Evolutionary conservation across 1,140 invertebrate genomes (phyloP), one percentile per base, ranked within the genome.

Genomic region (Pseudomyrmex sp.): DNA sequence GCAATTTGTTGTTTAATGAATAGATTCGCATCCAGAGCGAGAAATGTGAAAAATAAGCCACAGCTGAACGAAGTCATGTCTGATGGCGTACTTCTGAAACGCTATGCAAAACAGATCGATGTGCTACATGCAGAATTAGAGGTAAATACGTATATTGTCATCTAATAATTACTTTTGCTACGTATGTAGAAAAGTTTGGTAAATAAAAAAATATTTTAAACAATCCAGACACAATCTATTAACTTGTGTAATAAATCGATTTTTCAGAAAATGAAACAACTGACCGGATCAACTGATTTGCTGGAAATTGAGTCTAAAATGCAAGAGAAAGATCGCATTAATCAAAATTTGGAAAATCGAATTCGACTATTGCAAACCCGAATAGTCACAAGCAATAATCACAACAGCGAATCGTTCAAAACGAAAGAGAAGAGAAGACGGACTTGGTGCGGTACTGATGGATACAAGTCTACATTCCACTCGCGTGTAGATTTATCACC

Each of bases 31-130:
- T 95, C 95, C 70, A 93, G 96, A 84, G 97, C 97, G 0, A 97
- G 96, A 92, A 95, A 94, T 35, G 95, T 97, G 4, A 96, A 96
- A 85, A 96, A 96, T 77, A 96, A 96, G 83, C 97, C 97, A 0
- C 94, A 96, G 75, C 93, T 97, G 0, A 98, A 98, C 90, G 96
- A 96, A 87, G 95, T 97, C 0, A 91, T 96, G 12, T 96, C 95
- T 0, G 95, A 97, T 73, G 94, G 95, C 2, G 96, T 96, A 0
- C 95, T 97, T 90, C 93, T 97, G 61, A 96, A 96, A 90, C 94
- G 94, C 26, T 95, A 95, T 82, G 91, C 92, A 35, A 95, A 93
- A 75, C 92, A 95, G 82, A 93, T 96, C 59, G 85, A 93, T 10
- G 93, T 93, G 82, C 91, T 96, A 0, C 91, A 94, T 65, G 62